A percentile compares a stretch with the other conserved stretches of the same genome.
phyloP scores from a whole-genome alignment of 2,888 invertebrate genomes.

The Nephrotoma appendiculata region DNA sequence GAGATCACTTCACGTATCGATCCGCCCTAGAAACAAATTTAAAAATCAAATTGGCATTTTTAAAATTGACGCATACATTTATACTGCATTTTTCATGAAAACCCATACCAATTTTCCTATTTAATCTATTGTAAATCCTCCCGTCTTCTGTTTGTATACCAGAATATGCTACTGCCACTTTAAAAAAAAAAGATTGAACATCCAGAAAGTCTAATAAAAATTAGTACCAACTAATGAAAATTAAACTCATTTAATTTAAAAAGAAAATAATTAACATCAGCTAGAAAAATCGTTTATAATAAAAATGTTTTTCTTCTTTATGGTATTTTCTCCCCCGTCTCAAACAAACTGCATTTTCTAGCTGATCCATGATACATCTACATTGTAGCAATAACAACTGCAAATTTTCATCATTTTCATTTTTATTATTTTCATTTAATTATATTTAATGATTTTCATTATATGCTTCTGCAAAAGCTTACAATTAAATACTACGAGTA shows the following conservation, averaged over 20 bases:
- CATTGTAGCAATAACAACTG: background rate
- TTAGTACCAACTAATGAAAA: background rate
- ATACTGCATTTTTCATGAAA: too few species aligned
- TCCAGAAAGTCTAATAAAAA: background rate
- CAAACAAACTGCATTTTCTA: background rate
- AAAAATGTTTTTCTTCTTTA: too few species aligned
- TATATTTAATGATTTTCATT: background rate
- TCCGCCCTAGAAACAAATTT: too few species aligned
- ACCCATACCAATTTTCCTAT: too few species aligned
- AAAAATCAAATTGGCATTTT: too few species aligned
- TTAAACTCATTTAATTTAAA: background rate
- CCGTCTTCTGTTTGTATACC: too few species aligned
- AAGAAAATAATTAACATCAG: background rate
- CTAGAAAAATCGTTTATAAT: background rate
- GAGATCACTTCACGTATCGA: too few species aligned
- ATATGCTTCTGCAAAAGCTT: background rate
- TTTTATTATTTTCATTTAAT: background rate
- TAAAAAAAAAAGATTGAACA: background rate
- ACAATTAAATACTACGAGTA: background rate
- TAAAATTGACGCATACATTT: too few species aligned
- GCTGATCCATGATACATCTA: background rate
- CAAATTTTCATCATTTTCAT: background rate
- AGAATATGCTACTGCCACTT: too few species aligned
- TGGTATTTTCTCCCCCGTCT: too few species aligned
- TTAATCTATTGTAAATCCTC: too few species aligned